Base-by-base conservation (phyloP, 2,113 vertebrate genomes). In the Periophthalmodon schlosseri region DNA sequence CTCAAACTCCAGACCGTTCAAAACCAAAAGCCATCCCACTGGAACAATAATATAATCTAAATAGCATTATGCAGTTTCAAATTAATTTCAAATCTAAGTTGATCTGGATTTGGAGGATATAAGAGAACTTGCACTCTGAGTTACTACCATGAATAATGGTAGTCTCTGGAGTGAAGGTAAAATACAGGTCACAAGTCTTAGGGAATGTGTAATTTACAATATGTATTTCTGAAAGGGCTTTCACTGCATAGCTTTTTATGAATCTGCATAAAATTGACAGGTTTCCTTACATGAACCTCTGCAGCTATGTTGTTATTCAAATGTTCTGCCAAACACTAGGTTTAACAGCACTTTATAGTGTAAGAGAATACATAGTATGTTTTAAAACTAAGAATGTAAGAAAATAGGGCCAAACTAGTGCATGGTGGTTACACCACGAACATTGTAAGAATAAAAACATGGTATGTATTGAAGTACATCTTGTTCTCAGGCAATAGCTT, bases 21-120 rank as follows among this genome's bases (percentile, higher is more conserved):
- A 86, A 88, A 67, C 72, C 74, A 81, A 58, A 28, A 18, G 69
- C 61, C 66, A 54, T 68, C 78, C 78, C 85, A 74, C 68, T 73
- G 68, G 28, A 86, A 82, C 64, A 85, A 78, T 81, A 86, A 88
- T 75, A 82, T 74, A 84, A 80, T 84, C 76, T 85, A 88, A 90
- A 89, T 39, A 86, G 70, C 80, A 83, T 86, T 68, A 87, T 87
- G 76, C 75, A 28, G 74, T 84, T 79, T 87, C 71, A 75, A 76
- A 91, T 88, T 83, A 89, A 91, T 85, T 77, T 70, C 70, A 75
- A 57, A 72, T 46, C 54, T 73, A 61, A n/a, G 76, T 70, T 77
- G 84, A 89, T 81, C 64, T 70, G 73, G 67, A 47, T 78, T 76
- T 76, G 50, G 52, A 65, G 73, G 68, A 77, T 76, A 73, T 73